Evolutionary conservation across 1,140 invertebrate species (phyloP).

Genomic region (Paraescarpia echinospica): DNA sequence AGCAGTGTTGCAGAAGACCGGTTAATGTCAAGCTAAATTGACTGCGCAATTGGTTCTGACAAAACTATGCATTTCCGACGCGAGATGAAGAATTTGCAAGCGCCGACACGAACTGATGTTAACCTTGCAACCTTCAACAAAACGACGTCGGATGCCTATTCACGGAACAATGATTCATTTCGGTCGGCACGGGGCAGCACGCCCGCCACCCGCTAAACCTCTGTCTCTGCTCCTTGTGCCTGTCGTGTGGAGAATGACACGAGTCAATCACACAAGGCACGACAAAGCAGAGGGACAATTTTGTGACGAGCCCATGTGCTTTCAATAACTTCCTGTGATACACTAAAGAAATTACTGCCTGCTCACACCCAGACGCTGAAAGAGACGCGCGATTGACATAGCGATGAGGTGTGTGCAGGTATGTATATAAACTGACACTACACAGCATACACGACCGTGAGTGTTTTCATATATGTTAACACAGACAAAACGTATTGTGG

Average conservation of each 20-base stretch:
- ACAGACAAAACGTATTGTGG: not conserved
- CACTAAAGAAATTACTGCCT: not conserved
- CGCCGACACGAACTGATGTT: not conserved
- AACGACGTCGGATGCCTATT: not conserved
- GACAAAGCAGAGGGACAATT: not conserved
- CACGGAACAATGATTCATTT: not conserved
- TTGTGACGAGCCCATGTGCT: not conserved
- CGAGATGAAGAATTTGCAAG: not conserved
- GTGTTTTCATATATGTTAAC: not conserved
- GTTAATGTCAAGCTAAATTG: not conserved
- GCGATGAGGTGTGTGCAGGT: not conserved
- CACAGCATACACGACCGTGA: not conserved
- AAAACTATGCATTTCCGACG: not conserved
- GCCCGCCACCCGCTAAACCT: not conserved
- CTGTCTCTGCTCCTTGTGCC: not conserved
- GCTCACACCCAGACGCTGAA: not conserved
- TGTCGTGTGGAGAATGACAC: not conserved
- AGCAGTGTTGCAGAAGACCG: not conserved
- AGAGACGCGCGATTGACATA: not conserved
- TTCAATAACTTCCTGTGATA: not conserved
- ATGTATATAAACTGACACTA: not conserved
- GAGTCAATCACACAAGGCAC: not conserved
- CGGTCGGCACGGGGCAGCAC: not conserved
- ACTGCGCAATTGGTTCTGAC: not conserved
- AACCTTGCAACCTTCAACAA: not conserved